These are phyloP conservation scores for Baronia brevicornis DNA, from an alignment of 2,888 invertebrate genomes.

Conservation along the genomic window DNA sequence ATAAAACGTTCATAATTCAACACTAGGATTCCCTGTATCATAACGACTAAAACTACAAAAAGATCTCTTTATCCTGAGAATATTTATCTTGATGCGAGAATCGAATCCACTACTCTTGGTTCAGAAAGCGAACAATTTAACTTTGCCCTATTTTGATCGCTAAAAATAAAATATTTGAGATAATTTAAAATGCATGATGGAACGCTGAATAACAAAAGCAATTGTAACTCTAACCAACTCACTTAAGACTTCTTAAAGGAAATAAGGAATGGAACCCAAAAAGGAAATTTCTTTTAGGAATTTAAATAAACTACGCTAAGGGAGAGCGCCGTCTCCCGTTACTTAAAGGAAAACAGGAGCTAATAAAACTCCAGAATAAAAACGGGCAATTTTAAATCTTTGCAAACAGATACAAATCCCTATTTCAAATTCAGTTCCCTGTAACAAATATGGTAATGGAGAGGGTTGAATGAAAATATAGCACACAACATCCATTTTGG, in stretches of 20 bases:
- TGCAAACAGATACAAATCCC: constrained; percentile 44
- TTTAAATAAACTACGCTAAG: constrained; percentile 66
- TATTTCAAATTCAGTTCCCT: constrained; percentile 32
- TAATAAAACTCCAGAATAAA: constrained; percentile 62
- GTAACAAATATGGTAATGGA: constrained; percentile 28
- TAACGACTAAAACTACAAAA: no score
- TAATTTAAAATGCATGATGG: constrained; percentile 17
- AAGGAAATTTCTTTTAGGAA: constrained; percentile 54
- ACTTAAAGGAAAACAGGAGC: constrained; percentile 54
- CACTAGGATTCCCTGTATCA: no score
- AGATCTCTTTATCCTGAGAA: no score
- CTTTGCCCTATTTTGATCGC: no score
- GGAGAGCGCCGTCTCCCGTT: constrained; percentile 50
- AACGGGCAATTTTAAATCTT: constrained; percentile 50
- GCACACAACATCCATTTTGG: no score
- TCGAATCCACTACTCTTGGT: no score
- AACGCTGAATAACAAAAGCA: constrained; percentile 17
- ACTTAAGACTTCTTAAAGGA: constrained; percentile 48
- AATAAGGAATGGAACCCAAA: constrained; percentile 37
- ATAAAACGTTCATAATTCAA: background rate
- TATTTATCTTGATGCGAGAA: no score
- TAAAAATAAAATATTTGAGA: no score
- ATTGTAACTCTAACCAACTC: constrained; percentile 40
- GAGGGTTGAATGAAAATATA: constrained; percentile 23
- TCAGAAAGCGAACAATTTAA: no score